Evolutionary conservation across 1,140 invertebrate species (phyloP).

Genomic region (Bursaphelenchus mucronatus): DNA sequence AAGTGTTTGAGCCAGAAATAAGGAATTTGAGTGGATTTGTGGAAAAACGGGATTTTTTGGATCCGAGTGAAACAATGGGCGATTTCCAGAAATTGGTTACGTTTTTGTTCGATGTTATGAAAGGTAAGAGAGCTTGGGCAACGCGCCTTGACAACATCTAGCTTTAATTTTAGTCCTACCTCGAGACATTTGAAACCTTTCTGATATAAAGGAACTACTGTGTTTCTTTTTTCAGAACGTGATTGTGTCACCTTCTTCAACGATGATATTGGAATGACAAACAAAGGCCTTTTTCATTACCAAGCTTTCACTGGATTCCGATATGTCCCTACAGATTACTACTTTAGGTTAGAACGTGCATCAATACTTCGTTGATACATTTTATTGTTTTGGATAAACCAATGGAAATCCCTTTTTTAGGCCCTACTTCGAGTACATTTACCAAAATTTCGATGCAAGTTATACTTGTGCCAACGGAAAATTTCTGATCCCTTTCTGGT

Average conservation of each 20-base stretch:
- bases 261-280: constrained; percentile 40
- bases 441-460: constrained; percentile 19
- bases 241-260: constrained; percentile 43
- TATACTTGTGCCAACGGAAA: constrained; percentile 18
- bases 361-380: too few relatives aligned
- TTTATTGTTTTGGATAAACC: too few relatives aligned
- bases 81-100: constrained; percentile 8
- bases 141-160: too few relatives aligned
- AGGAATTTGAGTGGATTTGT: constrained; percentile 11
- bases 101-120: constrained; percentile 7
- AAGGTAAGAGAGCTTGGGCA: constrained; percentile 6
- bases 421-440: constrained; percentile 26
- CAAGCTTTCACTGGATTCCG: constrained; percentile 39
- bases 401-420: background rate
- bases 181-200: too few relatives aligned
- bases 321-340: constrained; percentile 41
- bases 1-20: constrained; percentile 17
- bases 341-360: constrained; percentile 26
- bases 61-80: background rate
- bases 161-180: too few relatives aligned
- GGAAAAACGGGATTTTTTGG: background rate
- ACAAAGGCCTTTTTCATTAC: constrained; percentile 46
- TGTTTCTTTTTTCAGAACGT: constrained; percentile 25
- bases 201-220: background rate
- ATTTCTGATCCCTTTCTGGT: constrained; percentile 15